These are phyloP conservation scores for Muscina levida DNA, from an alignment of 2,888 invertebrate genomes.

Conservation along the genomic window DNA sequence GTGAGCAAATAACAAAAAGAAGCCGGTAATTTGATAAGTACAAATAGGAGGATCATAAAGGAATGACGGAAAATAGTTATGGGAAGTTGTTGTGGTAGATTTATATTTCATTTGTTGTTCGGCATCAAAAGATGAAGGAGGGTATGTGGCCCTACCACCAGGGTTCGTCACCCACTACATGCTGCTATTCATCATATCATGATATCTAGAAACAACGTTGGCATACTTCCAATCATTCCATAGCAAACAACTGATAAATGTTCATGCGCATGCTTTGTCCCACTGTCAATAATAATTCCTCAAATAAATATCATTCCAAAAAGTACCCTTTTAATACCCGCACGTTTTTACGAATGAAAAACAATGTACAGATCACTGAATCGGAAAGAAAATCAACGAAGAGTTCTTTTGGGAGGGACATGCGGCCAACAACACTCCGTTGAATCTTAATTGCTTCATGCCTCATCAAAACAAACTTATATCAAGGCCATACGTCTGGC, in stretches of 20 bases:
- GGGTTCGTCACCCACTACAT: too few species aligned
- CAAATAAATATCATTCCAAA: too few species aligned
- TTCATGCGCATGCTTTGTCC: too few species aligned
- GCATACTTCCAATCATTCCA: too few species aligned
- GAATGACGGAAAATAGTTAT: not conserved
- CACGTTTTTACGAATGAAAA: not conserved
- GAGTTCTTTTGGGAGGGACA: not conserved
- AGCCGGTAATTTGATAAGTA: not conserved
- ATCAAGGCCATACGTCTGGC: not conserved
- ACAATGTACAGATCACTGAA: slow-evolving; percentile 10
- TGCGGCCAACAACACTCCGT: not conserved
- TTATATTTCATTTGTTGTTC: too few species aligned
- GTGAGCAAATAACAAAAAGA: not conserved
- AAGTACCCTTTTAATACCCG: not conserved
- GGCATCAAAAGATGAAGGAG: too few species aligned
- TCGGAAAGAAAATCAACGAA: not conserved
- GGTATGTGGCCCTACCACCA: too few species aligned
- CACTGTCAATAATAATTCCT: too few species aligned
- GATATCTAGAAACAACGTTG: too few species aligned
- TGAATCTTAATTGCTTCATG: slow-evolving; percentile 10
- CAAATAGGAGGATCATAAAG: not conserved
- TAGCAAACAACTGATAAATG: too few species aligned
- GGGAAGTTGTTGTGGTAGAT: too few species aligned
- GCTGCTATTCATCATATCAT: too few species aligned
- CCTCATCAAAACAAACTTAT: not conserved